phyloP scores from a whole-genome alignment of 1,140 invertebrate genomes.

The Bicyclus anynana region DNA sequence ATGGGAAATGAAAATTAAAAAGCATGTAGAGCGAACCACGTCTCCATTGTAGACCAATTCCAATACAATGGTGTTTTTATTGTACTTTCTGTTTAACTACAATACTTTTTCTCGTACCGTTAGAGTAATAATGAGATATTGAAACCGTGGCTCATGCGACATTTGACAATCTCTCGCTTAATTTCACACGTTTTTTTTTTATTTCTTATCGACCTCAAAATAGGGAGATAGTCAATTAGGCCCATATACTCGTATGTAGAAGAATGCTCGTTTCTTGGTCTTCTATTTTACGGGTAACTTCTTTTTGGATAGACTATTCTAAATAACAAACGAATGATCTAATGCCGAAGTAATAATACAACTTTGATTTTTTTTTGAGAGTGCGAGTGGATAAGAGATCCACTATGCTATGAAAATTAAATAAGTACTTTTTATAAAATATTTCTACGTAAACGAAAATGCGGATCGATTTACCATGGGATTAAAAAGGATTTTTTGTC shows the following conservation, averaged over 20 bases:
- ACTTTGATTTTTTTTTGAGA: too few species aligned
- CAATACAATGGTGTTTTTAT: conserved; percentile 1
- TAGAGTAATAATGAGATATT: conserved; percentile 5
- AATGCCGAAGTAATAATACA: too few species aligned
- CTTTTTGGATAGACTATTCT: too few species aligned
- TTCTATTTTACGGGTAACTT: too few species aligned
- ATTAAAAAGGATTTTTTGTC: conserved; percentile 20
- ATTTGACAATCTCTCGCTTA: conserved; percentile 20
- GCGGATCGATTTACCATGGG: conserved; percentile 18
- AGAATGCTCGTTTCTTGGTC: too few species aligned
- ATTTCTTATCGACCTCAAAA: not conserved
- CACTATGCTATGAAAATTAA: too few species aligned
- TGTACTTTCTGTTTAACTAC: not conserved
- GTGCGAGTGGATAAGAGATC: too few species aligned
- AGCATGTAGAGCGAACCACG: not conserved
- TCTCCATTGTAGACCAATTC: not conserved
- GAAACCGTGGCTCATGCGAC: conserved; percentile 1
- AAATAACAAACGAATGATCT: too few species aligned
- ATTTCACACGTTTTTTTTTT: conserved; percentile 17
- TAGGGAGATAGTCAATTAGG: too few species aligned
- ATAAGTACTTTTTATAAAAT: too few species aligned
- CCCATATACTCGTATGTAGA: too few species aligned
- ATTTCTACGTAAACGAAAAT: not conserved
- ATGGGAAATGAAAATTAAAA: not conserved
- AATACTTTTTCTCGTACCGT: conserved; percentile 5